Percentiles rank a stretch among this genome's conserved stretches.
These are phyloP conservation scores for Periparus ater DNA, from an alignment of 2,797 vertebrate species.

Conservation along the genomic window DNA sequence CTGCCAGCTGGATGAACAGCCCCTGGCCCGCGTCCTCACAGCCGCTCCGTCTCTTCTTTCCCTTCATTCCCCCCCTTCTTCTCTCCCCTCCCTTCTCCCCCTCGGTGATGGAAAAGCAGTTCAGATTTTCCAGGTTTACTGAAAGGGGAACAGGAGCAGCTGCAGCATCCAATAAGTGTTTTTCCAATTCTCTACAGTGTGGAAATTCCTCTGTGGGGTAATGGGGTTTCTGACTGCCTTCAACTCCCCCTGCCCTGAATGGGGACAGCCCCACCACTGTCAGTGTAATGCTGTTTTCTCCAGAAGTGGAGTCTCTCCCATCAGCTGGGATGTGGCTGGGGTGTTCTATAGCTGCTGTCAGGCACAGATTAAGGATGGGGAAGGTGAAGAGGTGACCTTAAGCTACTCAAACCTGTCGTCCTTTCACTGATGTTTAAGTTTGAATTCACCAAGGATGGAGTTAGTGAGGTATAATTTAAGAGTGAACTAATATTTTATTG, in stretches of 20 bases:
- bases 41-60: slow-evolving; percentile 9
- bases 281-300: background rate
- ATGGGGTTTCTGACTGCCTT: background rate
- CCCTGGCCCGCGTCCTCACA: slow-evolving; percentile 5
- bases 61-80: background rate
- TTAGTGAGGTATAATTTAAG: background rate
- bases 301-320: background rate
- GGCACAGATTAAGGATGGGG: background rate
- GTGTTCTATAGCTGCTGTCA: background rate
- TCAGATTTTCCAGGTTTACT: slow-evolving; percentile 61
- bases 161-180: background rate
- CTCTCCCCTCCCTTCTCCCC: background rate
- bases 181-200: background rate
- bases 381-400: background rate
- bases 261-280: background rate
- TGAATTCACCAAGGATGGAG: background rate
- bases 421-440: background rate
- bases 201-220: background rate
- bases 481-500: background rate
- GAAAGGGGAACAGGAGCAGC: slow-evolving; percentile 46
- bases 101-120: slow-evolving; percentile 27
- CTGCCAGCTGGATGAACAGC: slow-evolving; percentile 60
- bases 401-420: background rate
- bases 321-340: background rate
- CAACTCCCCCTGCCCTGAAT: rapidly evolving